Conservation (phyloP, 1,140 invertebrate genomes). For the Sycophila sp. region DNA sequence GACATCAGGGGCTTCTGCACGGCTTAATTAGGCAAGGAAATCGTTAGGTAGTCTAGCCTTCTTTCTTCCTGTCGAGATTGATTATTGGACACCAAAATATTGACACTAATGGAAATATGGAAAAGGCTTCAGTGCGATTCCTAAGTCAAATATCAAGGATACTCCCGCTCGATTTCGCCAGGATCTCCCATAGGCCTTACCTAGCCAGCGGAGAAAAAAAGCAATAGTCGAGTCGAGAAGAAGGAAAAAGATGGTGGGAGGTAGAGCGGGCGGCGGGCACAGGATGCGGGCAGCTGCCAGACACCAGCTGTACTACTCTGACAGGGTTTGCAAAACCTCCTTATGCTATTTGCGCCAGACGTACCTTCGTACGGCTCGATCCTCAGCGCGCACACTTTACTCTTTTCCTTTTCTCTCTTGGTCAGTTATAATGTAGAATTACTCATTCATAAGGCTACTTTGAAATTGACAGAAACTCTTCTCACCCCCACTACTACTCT, state of each 20-base stretch:
- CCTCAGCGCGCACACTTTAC: neutral
- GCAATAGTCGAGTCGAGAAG: neutral
- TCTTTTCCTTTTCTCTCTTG: neutral
- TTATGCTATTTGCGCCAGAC: neutral
- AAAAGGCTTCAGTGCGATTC: too few relatives aligned
- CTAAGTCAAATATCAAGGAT: neutral
- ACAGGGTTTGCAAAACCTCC: neutral
- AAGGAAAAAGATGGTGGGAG: neutral
- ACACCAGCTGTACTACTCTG: slow-evolving; percentile 18
- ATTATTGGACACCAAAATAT: too few relatives aligned
- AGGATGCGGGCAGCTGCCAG: slow-evolving; percentile 15
- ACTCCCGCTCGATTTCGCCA: neutral
- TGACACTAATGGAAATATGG: too few relatives aligned
- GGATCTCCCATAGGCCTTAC: neutral
- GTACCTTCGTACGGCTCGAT: neutral
- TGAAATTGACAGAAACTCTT: too few relatives aligned
- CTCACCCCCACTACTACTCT: too few relatives aligned
- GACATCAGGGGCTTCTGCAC: neutral
- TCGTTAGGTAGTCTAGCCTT: too few relatives aligned
- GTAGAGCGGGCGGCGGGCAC: neutral
- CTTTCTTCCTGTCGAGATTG: too few relatives aligned
- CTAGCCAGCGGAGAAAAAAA: neutral
- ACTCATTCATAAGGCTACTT: too few relatives aligned
- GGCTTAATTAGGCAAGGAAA: slow-evolving; percentile 27
- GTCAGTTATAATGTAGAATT: too few relatives aligned